These are phyloP conservation scores for Serrognathus titanus DNA, from an alignment of 2,888 invertebrate species.

Conservation along the genomic window DNA sequence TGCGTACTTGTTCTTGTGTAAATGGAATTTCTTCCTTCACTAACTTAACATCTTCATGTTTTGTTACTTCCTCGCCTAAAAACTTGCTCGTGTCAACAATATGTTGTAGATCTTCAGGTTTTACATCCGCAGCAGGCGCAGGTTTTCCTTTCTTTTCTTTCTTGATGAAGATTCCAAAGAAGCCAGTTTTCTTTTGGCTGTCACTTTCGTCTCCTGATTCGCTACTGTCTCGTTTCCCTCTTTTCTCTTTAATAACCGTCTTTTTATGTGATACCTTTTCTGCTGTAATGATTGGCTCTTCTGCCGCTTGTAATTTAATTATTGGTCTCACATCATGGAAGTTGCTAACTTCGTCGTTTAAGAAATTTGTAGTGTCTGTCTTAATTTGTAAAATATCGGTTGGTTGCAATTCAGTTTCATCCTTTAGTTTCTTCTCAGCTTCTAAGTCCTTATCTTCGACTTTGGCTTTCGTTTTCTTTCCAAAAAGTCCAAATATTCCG, in stretches of 20 bases:
- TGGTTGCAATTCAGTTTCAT: background rate
- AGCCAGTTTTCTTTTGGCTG: constrained; percentile 10
- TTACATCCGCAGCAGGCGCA: background rate
- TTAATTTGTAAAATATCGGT: constrained; percentile 5
- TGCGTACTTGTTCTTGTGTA: no score
- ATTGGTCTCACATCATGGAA: constrained; percentile 15
- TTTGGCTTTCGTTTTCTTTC: constrained; percentile 19
- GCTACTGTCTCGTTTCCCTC: constrained; percentile 22
- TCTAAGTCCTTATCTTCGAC: constrained; percentile 9
- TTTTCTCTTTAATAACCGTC: constrained; percentile 11
- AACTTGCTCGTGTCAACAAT: constrained; percentile 22
- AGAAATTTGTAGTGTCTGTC: constrained; percentile 9
- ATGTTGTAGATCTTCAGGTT: background rate
- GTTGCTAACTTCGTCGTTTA: constrained; percentile 12
- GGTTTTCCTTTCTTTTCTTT: constrained; percentile 14
- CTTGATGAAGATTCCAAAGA: constrained; percentile 22
- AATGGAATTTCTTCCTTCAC: background rate
- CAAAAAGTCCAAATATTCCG: constrained; percentile 30
- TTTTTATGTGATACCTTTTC: constrained; percentile 13
- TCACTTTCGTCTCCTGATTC: constrained; percentile 9
- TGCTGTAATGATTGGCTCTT: background rate
- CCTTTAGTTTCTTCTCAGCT: constrained; percentile 11
- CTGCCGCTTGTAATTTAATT: constrained; percentile 5
- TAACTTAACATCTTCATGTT: constrained; percentile 23
- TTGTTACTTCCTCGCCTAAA: constrained; percentile 23